Evolutionary conservation across 1,140 invertebrate genomes (phyloP), one percentile per base, ranked within the genome.

Genomic region (Drosophila novamexicana): DNA sequence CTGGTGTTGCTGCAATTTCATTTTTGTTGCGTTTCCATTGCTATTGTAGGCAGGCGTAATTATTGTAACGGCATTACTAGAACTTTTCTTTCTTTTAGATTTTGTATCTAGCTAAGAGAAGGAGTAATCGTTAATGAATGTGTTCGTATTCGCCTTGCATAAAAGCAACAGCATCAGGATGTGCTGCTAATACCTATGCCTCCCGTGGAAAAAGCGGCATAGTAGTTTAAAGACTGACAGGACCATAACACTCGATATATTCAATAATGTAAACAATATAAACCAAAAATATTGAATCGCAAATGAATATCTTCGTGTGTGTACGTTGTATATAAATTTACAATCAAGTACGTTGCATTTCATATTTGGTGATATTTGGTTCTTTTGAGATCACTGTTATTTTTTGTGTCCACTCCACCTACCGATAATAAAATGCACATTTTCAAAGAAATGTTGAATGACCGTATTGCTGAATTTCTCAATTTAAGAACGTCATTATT

Each of bases 51-150:
- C 52, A 59, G 79, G 66, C 64, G 81, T 68, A 84, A 79, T 84
- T 76, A 83, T 83, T 83, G 77, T 77, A 77, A 83, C 69, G 81
- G 81, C 81, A 83, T 83, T 79, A 83, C 76, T 78, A 83, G 80
- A 83, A 83, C 76, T 79, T 83, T 83, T 76, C 81, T 79, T 83
- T 83, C 67, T 79, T 71, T 67, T 69, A 69, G 61, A 52, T 73
- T 81, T 77, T 81, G 76, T 67, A 77, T 56, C 71, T 62, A 57
- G 62, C 72, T 65, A 45, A 78, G 45, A 58, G 56, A 62, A 22
- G 36, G 45, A n/a, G 22, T 44, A 32, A 42, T 9, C 34, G 36
- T 42, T 36, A 14, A 3, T 18, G 29, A 53, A 32, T 32, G 6
- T 57, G 45, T 16, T 9, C 37, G 45, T 45, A 29, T 29, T 5